A percentile compares a stretch with the other conserved stretches of the same genome.
phyloP scores from a whole-genome alignment of 1,140 invertebrate species.

The Pemphigus obesinymphae region DNA sequence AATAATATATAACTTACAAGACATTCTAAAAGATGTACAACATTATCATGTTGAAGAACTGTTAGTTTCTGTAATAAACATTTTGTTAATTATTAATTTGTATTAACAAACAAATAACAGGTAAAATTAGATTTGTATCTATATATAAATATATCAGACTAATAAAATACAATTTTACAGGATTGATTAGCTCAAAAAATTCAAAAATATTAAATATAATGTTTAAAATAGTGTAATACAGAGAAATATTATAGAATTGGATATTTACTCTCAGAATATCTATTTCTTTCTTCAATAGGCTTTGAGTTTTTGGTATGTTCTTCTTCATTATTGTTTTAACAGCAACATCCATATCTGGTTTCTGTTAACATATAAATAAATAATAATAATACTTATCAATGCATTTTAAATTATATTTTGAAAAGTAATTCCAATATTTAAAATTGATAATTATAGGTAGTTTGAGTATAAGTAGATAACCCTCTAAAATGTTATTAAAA shows the following conservation, averaged over 20 bases:
- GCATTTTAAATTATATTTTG: too few relatives aligned
- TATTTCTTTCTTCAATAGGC: slow-evolving; percentile 95
- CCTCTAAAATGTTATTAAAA: too few relatives aligned
- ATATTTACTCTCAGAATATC: slow-evolving; percentile 85
- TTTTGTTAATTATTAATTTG: background rate
- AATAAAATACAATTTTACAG: too few relatives aligned
- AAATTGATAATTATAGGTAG: too few relatives aligned
- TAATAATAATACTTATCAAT: too few relatives aligned
- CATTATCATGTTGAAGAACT: slow-evolving; percentile 95
- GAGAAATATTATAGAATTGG: background rate
- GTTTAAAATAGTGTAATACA: background rate
- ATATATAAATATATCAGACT: too few relatives aligned
- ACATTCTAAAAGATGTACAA: slow-evolving; percentile 93
- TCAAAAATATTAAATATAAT: background rate
- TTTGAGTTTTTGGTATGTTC: slow-evolving; percentile 93
- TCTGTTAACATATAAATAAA: slow-evolving; percentile 62
- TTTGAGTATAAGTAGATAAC: too few relatives aligned
- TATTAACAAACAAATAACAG: too few relatives aligned
- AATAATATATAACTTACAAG: slow-evolving; percentile 29
- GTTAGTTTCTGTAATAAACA: slow-evolving; percentile 71
- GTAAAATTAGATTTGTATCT: too few relatives aligned
- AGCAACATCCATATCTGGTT: slow-evolving; percentile 79
- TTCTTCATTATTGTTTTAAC: slow-evolving; percentile 98
- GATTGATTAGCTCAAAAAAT: too few relatives aligned
- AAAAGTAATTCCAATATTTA: background rate